Conservation (phyloP, 2,888 invertebrate species). For the Onthophagus sagittarius region DNA sequence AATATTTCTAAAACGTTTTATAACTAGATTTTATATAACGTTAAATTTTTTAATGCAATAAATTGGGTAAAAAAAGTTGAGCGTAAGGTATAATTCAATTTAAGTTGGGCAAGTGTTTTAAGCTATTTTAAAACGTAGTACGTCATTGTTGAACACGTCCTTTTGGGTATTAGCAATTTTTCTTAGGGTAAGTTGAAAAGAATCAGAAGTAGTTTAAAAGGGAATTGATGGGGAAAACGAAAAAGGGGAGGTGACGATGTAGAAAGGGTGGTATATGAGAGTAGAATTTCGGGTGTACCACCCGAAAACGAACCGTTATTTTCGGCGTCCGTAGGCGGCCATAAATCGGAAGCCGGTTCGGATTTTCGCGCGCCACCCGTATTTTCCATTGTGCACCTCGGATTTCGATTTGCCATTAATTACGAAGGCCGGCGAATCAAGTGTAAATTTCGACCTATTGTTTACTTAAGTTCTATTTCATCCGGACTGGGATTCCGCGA, state of each 20-base stretch:
- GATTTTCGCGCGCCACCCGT: neutral
- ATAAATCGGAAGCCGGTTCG: neutral
- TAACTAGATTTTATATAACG: too few species aligned
- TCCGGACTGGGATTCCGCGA: neutral
- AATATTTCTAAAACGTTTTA: too few species aligned
- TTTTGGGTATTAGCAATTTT: neutral
- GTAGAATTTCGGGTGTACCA: neutral
- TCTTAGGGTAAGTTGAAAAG: neutral
- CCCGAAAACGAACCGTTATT: neutral
- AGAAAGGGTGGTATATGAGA: neutral
- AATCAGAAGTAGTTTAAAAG: neutral
- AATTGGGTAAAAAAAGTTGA: too few species aligned
- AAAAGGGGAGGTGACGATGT: neutral
- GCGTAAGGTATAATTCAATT: too few species aligned
- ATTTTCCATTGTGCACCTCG: neutral
- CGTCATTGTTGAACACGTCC: too few species aligned
- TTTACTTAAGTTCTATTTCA: slow-evolving; percentile 13
- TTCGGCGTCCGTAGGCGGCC: neutral
- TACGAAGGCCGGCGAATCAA: slow-evolving; percentile 4
- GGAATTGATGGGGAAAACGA: neutral
- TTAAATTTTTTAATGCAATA: too few species aligned
- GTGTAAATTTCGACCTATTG: slow-evolving; percentile 6
- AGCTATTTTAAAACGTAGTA: too few species aligned
- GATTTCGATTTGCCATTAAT: slow-evolving; percentile 5
- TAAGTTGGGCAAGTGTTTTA: too few species aligned